Base-by-base conservation (phyloP, 2,113 vertebrate species). In the Semicossyphus pulcher region DNA sequence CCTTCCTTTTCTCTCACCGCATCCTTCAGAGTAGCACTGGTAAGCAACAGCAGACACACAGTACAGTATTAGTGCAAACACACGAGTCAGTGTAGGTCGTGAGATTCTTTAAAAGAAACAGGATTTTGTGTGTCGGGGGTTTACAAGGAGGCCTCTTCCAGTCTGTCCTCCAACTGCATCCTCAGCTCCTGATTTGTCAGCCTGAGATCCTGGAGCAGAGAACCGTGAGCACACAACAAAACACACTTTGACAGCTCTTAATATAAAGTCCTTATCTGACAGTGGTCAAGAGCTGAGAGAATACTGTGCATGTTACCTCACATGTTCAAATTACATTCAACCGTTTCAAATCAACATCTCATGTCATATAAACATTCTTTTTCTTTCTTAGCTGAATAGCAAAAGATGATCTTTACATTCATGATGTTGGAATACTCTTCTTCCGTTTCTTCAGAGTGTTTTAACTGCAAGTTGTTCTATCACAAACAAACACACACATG, bases 151-250 rank as follows among this genome's bases (percentile, higher is more conserved):
- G 75, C 64, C 1, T 88, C 81, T 10, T 84, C 74, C 49, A 34
- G 76, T 72, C 44, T 65, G 15, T 83, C 74, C 70, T 90, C 86
- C 61, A 90, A 23, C 73, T 84, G 74, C 6, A 62, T 29, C 41
- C 10, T 83, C 36, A 85, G 72, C 53, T 85, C 58, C 56, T 75
- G 75, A 53, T 71, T 87, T 20, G 31, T 76, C 74, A 65, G 64
- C 65, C 79, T 86, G 61, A 92, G 88, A 37, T 84, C 79, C 91
- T 92, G 56, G 11, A 75, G 41, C 11, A 84, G 31, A 84, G 41
- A 78, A 32, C 75, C 28, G 23, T 0, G 16, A 51, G 18, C 10
- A 66, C 16, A 59, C 16, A 31, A 18, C 29, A 41, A 64, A 53
- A 57, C 61, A 62, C 25, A 51, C 11, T 12, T 56, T 4, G 16